Percentiles rank a stretch among this genome's conserved stretches.
Conservation (phyloP, 1,140 invertebrate species). For the Hyposmocoma kahamanoa region DNA sequence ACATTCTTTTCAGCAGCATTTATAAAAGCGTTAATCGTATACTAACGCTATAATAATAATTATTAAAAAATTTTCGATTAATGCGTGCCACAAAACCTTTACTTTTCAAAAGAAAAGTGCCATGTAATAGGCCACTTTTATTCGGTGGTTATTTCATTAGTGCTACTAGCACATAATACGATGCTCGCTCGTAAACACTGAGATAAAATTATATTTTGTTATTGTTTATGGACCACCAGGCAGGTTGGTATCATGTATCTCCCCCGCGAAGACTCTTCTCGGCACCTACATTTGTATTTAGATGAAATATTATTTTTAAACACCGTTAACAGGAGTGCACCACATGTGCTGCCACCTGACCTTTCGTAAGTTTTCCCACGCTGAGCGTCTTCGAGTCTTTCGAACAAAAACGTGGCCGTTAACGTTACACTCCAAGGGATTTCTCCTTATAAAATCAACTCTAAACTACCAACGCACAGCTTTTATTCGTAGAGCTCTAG, state of each 20-base stretch:
- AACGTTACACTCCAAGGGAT: slow-evolving; percentile 31
- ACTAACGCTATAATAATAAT: no score
- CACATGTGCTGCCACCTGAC: slow-evolving; percentile 69
- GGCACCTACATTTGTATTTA: slow-evolving; percentile 47
- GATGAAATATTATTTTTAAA: slow-evolving; percentile 67
- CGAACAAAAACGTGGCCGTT: slow-evolving; percentile 46
- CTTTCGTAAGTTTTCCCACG: slow-evolving; percentile 60
- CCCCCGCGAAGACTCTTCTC: slow-evolving; percentile 55
- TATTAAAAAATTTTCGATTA: no score
- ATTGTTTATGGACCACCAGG: slow-evolving; percentile 66
- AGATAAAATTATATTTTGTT: slow-evolving; percentile 54
- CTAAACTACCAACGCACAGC: slow-evolving; percentile 16
- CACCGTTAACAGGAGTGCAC: slow-evolving; percentile 49
- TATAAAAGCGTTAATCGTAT: no score
- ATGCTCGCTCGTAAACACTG: slow-evolving; percentile 34
- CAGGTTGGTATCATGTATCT: slow-evolving; percentile 24
- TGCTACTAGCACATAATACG: slow-evolving; percentile 20
- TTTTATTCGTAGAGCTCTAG: slow-evolving; percentile 23
- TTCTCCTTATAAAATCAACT: slow-evolving; percentile 12
- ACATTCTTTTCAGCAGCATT: no score
- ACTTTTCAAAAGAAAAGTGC: slow-evolving; percentile 7
- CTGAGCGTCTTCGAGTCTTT: slow-evolving; percentile 37
- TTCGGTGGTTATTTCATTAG: slow-evolving; percentile 33
- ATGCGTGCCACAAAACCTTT: slow-evolving; percentile 2
- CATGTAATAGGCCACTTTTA: slow-evolving; percentile 13